These are phyloP conservation scores for Zaprionus taronus DNA, from an alignment of 1,140 invertebrate genomes.

Conservation along the genomic window DNA sequence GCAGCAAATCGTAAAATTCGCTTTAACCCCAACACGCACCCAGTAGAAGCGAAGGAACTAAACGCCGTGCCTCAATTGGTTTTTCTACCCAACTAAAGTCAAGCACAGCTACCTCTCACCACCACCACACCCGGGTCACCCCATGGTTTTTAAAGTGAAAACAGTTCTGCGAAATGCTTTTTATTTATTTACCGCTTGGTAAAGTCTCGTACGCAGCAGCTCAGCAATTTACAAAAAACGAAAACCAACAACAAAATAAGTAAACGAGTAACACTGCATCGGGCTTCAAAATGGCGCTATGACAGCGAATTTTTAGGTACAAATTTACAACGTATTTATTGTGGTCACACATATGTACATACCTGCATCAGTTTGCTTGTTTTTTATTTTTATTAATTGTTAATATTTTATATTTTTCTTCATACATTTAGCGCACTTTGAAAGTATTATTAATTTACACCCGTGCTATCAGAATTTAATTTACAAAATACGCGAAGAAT, in stretches of 20 bases:
- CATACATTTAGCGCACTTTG: slow-evolving; percentile 53
- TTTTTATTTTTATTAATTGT: background rate
- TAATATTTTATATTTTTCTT: slow-evolving; percentile 65
- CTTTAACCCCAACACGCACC: slow-evolving; percentile 9
- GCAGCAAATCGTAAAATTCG: slow-evolving; percentile 45
- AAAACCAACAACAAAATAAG: slow-evolving; percentile 11
- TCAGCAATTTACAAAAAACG: background rate
- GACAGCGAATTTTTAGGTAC: slow-evolving; percentile 1
- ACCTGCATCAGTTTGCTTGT: background rate
- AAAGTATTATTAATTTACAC: slow-evolving; percentile 62
- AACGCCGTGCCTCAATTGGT: slow-evolving; percentile 5
- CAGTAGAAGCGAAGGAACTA: background rate
- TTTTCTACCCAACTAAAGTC: slow-evolving; percentile 2
- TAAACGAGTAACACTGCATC: slow-evolving; percentile 52
- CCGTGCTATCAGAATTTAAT: slow-evolving; percentile 10
- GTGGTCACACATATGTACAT: background rate
- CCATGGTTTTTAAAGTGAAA: slow-evolving; percentile 46
- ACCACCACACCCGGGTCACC: background rate
- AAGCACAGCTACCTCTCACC: background rate
- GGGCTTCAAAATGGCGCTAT: slow-evolving; percentile 19
- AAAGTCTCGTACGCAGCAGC: slow-evolving; percentile 59
- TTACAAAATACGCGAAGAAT: background rate
- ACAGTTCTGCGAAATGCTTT: slow-evolving; percentile 61
- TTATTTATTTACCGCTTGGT: slow-evolving; percentile 78
- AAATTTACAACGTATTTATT: background rate